Evolutionary conservation across 2,113 vertebrate species (phyloP).

Genomic region (Cephalopterus ornatus): DNA sequence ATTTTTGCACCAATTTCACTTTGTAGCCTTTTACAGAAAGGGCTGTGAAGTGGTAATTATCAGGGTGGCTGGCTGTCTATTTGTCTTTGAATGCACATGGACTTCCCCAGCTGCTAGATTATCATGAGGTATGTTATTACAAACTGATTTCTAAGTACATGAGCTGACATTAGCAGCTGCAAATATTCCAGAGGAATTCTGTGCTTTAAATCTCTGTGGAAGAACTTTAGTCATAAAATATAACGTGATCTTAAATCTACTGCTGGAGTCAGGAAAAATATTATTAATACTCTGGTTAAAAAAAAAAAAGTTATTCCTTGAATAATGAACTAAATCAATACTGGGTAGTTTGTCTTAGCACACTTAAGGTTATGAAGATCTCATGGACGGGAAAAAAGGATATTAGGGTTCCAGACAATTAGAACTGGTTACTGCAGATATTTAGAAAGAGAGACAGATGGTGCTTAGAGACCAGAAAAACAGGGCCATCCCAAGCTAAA

Average conservation of each 20-base stretch:
- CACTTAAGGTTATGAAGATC: neutral
- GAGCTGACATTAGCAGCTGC: neutral
- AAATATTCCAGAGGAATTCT: neutral
- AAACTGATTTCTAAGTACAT: neutral
- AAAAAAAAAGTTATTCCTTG: neutral
- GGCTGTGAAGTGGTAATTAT: slow-evolving; percentile 7
- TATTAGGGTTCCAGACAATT: neutral
- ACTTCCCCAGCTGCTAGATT: neutral
- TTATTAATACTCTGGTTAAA: neutral
- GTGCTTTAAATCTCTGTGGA: neutral
- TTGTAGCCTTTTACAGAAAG: neutral
- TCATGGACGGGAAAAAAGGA: neutral
- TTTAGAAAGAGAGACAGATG: neutral
- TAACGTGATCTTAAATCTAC: neutral
- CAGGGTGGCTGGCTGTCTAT: neutral
- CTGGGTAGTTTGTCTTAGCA: neutral
- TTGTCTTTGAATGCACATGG: neutral
- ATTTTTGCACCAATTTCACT: neutral
- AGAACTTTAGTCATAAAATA: neutral
- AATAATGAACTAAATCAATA: neutral
- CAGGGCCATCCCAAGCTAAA: neutral
- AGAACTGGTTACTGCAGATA: neutral
- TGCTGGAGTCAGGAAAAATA: neutral
- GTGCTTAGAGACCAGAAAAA: neutral
- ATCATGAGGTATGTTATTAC: neutral